Conservation (phyloP, 1,140 invertebrate genomes). For the Amyelois transitella region DNA sequence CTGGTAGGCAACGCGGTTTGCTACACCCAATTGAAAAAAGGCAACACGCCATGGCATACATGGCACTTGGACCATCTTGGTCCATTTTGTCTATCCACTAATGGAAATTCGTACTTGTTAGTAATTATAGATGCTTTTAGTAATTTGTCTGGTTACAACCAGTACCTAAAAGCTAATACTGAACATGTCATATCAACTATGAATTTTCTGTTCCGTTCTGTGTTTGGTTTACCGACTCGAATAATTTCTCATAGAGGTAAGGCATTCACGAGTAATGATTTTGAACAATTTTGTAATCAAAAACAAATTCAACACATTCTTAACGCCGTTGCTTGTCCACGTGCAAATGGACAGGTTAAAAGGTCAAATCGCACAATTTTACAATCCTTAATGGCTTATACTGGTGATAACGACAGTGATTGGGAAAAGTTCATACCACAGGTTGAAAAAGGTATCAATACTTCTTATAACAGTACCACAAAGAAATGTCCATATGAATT, state of each 20-base stretch:
- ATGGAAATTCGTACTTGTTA: slow-evolving; percentile 54
- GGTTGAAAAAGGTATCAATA: no score
- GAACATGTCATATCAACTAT: not conserved
- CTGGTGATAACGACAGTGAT: no score
- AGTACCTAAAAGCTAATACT: slow-evolving; percentile 20
- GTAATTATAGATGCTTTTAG: slow-evolving; percentile 52
- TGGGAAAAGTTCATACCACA: no score
- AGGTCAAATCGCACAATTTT: slow-evolving; percentile 16
- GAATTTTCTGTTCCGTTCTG: slow-evolving; percentile 18
- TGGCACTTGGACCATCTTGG: slow-evolving; percentile 38
- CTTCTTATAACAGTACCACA: no score
- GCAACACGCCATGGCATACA: slow-evolving; percentile 22
- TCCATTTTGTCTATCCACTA: slow-evolving; percentile 30
- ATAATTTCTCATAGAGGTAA: slow-evolving; percentile 22
- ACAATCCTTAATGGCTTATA: not conserved
- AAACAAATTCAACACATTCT: slow-evolving; percentile 16
- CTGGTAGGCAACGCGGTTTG: slow-evolving; percentile 37
- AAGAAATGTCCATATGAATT: no score
- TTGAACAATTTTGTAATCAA: slow-evolving; percentile 15
- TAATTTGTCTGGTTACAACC: slow-evolving; percentile 48
- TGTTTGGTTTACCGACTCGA: slow-evolving; percentile 21
- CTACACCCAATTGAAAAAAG: slow-evolving; percentile 27
- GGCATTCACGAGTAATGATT: slow-evolving; percentile 20
- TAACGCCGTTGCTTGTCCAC: slow-evolving; percentile 17
- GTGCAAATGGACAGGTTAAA: slow-evolving; percentile 29